phyloP scores from a whole-genome alignment of 2,888 invertebrate genomes.

The Eupithecia insigniata region DNA sequence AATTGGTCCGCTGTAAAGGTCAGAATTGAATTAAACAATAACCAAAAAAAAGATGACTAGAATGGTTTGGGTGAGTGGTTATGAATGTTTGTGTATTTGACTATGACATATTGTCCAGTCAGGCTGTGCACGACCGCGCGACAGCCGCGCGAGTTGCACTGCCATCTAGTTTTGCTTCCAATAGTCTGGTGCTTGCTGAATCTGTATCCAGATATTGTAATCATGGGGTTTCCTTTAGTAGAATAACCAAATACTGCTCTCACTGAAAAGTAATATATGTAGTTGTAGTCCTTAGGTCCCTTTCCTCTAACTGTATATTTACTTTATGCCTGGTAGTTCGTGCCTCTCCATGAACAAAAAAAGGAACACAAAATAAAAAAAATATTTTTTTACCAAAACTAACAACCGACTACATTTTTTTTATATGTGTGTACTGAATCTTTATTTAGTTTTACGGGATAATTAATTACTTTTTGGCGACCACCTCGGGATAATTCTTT shows the following conservation, averaged over 20 bases:
- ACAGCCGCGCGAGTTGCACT: conserved; percentile 6
- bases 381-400: not conserved
- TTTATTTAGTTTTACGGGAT: not conserved
- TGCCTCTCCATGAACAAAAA: too few relatives aligned
- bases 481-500: not conserved
- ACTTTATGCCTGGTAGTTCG: not conserved
- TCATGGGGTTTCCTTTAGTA: not conserved
- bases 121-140: conserved; percentile 5
- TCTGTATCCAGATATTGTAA: conserved; percentile 3
- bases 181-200: not conserved
- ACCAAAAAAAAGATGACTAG: not conserved
- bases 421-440: not conserved
- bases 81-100: not conserved
- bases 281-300: too few relatives aligned
- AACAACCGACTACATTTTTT: not conserved
- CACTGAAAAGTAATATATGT: not conserved
- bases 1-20: not conserved
- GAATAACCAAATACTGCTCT: not conserved
- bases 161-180: conserved; percentile 5
- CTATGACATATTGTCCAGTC: not conserved
- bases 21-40: not conserved
- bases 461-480: not conserved
- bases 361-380: too few relatives aligned
- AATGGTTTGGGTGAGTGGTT: not conserved
- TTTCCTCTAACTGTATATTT: not conserved